Evolutionary conservation across 1,140 invertebrate genomes (phyloP).

Genomic region (Holcopasites calliopsidis): DNA sequence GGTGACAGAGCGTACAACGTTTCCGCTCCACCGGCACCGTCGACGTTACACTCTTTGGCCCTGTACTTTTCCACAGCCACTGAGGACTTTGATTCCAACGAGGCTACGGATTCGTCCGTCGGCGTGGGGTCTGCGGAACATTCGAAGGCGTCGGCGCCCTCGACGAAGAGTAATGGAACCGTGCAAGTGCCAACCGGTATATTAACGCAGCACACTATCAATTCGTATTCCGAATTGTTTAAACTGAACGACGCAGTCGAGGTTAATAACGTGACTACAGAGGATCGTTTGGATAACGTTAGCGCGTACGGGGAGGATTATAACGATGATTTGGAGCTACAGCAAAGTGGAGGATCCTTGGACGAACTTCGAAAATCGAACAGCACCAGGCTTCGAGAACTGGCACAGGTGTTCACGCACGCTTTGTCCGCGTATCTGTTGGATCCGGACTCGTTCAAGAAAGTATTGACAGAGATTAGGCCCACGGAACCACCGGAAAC

Average conservation of each 20-base stretch:
- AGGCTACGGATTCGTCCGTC: slow-evolving; percentile 59
- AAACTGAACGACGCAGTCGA: slow-evolving; percentile 75
- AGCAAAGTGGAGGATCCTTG: slow-evolving; percentile 82
- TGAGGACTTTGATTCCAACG: slow-evolving; percentile 81
- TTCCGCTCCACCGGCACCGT: slow-evolving; percentile 82
- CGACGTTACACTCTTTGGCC: slow-evolving; percentile 87
- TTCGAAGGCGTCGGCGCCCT: slow-evolving; percentile 17
- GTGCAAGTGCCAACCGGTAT: slow-evolving; percentile 70
- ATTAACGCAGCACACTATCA: slow-evolving; percentile 73
- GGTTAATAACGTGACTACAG: slow-evolving; percentile 73
- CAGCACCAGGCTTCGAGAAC: slow-evolving; percentile 84
- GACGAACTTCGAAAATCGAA: slow-evolving; percentile 78
- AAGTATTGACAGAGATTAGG: slow-evolving; percentile 86
- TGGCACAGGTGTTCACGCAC: slow-evolving; percentile 90
- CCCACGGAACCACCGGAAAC: slow-evolving; percentile 86
- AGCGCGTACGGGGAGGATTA: slow-evolving; percentile 77
- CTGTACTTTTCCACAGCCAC: slow-evolving; percentile 87
- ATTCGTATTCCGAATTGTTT: slow-evolving; percentile 75
- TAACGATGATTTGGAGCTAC: slow-evolving; percentile 81
- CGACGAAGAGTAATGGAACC: slow-evolving; percentile 44
- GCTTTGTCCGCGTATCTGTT: slow-evolving; percentile 89
- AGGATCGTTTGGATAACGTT: slow-evolving; percentile 66
- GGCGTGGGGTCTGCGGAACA: slow-evolving; percentile 66
- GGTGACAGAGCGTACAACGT: background rate
- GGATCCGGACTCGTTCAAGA: slow-evolving; percentile 88